These are phyloP conservation scores for Frankliniella fusca DNA, from an alignment of 2,888 invertebrate genomes.

Conservation along the genomic window DNA sequence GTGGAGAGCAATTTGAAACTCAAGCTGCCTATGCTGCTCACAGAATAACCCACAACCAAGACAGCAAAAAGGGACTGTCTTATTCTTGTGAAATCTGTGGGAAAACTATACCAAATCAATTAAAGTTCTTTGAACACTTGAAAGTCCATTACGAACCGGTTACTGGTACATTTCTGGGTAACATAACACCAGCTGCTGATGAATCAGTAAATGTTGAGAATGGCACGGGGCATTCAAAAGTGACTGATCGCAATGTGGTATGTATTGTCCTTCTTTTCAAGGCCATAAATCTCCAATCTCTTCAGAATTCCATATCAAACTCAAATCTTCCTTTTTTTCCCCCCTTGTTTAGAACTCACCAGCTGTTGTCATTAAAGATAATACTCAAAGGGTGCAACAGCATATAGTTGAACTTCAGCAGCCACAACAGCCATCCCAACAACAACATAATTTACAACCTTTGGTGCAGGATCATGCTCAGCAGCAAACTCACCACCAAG, in stretches of 20 bases:
- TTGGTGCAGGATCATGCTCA: neutral
- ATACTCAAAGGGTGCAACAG: neutral
- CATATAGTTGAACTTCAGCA: neutral
- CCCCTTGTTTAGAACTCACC: neutral
- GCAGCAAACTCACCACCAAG: neutral
- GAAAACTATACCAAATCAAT: conserved; percentile 68
- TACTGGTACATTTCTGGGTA: neutral
- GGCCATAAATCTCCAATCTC: too few species aligned
- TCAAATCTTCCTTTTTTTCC: neutral
- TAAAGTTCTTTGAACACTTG: conserved; percentile 80
- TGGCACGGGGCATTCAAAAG: neutral
- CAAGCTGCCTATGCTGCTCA: conserved; percentile 45
- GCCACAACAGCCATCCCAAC: neutral
- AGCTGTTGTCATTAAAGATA: neutral
- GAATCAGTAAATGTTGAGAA: neutral
- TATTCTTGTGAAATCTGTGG: conserved; percentile 76
- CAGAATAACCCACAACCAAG: conserved; percentile 39
- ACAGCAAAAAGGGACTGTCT: conserved; percentile 43
- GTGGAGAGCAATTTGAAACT: conserved; percentile 49
- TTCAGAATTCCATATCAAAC: too few species aligned
- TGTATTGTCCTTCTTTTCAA: neutral
- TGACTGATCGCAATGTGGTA: neutral
- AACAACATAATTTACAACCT: neutral
- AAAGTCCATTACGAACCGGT: conserved; percentile 69
- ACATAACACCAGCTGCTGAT: neutral